Percentiles rank a stretch among this genome's conserved stretches.
Conservation (phyloP, 2,113 vertebrate species). For the Sardina pilchardus region DNA sequence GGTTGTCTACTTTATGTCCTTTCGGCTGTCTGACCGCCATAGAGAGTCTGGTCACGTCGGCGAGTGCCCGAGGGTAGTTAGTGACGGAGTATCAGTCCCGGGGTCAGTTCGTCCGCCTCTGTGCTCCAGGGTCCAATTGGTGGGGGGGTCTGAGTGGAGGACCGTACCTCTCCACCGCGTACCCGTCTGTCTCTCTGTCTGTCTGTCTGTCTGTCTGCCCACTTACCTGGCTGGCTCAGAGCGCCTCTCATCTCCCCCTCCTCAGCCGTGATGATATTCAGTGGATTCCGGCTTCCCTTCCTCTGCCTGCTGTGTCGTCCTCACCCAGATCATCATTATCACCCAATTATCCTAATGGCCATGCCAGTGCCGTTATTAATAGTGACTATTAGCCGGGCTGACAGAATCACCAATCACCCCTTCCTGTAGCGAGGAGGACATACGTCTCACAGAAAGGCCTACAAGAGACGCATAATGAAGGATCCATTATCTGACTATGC, state of each 20-base stretch:
- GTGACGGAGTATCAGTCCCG: background rate
- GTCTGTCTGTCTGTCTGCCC: background rate
- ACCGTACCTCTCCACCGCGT: background rate
- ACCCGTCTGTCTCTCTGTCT: too few relatives aligned
- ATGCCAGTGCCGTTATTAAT: conserved; percentile 64
- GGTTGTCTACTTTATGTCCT: background rate
- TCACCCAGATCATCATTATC: conserved; percentile 71
- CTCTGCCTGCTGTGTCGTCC: background rate
- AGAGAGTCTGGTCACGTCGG: background rate
- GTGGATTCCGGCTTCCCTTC: background rate
- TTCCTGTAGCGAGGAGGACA: conserved; percentile 38
- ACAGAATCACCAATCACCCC: conserved; percentile 69
- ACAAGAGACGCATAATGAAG: conserved; percentile 25
- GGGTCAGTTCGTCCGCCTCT: background rate
- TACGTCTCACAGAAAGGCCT: conserved; percentile 15
- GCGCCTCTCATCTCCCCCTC: background rate
- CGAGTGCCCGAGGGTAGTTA: background rate
- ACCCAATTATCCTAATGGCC: conserved; percentile 75
- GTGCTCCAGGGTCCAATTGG: background rate
- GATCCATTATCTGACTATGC: background rate
- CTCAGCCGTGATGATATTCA: background rate
- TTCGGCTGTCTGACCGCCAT: background rate
- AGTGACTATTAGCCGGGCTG: conserved; percentile 66
- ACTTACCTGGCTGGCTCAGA: background rate
- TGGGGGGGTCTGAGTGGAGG: background rate